A percentile compares a stretch with the other conserved stretches of the same genome.
phyloP scores from a whole-genome alignment of 2,113 vertebrate species.

The Suncus etruscus region DNA sequence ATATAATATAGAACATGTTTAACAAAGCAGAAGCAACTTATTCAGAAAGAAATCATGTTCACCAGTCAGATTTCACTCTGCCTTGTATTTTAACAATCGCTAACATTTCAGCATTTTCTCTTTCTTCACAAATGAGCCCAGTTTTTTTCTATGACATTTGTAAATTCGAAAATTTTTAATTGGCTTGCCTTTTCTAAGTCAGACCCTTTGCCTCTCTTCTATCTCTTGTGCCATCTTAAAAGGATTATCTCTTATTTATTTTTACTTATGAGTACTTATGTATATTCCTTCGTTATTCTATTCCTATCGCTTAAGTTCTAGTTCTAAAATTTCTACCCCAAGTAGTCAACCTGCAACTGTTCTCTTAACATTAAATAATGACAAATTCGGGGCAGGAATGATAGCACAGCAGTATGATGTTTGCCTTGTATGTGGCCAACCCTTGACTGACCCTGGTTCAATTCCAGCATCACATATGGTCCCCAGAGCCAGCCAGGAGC shows the following conservation, averaged over 20 bases:
- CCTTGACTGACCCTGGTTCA: no score
- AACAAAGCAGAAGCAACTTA: background rate
- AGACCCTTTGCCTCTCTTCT: background rate
- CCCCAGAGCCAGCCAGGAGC: no score
- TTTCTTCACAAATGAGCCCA: background rate
- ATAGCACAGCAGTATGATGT: no score
- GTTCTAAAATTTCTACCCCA: background rate
- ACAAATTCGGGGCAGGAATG: background rate
- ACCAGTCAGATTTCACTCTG: background rate
- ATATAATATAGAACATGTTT: background rate
- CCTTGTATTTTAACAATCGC: background rate
- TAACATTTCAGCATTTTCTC: background rate
- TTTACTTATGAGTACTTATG: background rate
- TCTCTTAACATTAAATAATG: background rate
- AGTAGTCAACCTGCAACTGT: background rate
- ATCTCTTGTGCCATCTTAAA: background rate
- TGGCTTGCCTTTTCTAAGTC: background rate
- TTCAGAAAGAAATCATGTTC: background rate
- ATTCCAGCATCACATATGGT: no score
- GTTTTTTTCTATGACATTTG: background rate
- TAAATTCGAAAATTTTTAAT: background rate
- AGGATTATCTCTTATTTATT: background rate
- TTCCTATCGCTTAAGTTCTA: background rate
- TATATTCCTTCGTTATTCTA: background rate
- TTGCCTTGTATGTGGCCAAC: no score